Base-by-base conservation (phyloP, 1,140 invertebrate species). In the Luehdorfia chinensis region DNA sequence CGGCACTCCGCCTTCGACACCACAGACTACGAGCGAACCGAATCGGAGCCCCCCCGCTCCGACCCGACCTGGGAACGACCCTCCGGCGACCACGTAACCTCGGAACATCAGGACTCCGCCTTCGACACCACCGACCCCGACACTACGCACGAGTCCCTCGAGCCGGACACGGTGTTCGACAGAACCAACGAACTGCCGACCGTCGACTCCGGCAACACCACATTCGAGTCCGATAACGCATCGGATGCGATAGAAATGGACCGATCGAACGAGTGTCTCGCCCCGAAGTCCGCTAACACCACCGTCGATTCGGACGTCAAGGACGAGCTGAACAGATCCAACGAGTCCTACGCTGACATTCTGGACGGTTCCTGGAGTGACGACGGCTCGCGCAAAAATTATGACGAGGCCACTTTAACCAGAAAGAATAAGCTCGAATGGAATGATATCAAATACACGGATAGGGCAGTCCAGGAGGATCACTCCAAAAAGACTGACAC, bases 401-500 rank as follows among this genome's bases (percentile, higher is more conserved):
- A 50, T 27, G 55, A 65, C n/a, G 48, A 46, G 1, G 51, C 48
- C 0, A 75, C 71, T 0, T 28, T 71, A 1, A 69, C 69, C 0
- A 46, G 63, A 4, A 68, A 58, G 31, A 56, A 12, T 18, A 62
- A 53, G 16, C 63, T 55, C 15, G 75, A 77, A 27, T 78, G 71
- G 68, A 68, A 66, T 0, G 75, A 81, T 25, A 75, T 81, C 4
- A 75, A 71, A 6, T 60, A 63, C 46, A 56, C 7, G 41, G 36
- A 13, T 9, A 31, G 3, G 27, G 11, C 2, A 2, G 15, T 16
- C 0, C 48, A 27, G 21, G 68, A 66, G n/a, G 74, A 71, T 19
- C 55, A 59, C 1, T 64, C 67, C 1, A 65, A 64, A 28, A 8
- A 51, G 43, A 66, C 59, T 0, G 92, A 93, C 59, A 94, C 93